These are phyloP conservation scores for Oedothorax gibbosus DNA, from an alignment of 1,140 invertebrate species.

Conservation along the genomic window DNA sequence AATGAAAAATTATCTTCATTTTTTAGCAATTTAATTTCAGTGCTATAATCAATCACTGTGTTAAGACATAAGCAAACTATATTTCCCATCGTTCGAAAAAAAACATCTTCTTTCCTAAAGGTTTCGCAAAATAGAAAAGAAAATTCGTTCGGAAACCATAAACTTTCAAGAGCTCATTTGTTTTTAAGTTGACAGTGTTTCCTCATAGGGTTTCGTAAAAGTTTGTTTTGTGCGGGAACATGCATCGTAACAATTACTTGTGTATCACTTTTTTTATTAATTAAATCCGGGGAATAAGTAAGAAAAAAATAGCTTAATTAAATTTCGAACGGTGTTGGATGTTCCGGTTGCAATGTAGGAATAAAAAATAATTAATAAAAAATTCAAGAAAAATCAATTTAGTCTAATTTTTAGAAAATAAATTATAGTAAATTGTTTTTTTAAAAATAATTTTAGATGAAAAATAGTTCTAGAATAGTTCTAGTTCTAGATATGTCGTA, in stretches of 20 bases:
- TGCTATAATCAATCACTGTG: slow-evolving; percentile 34
- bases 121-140: background rate
- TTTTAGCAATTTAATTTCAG: slow-evolving; percentile 49
- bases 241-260: slow-evolving; percentile 23
- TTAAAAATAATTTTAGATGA: too few species aligned
- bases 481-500: too few species aligned
- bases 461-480: too few species aligned
- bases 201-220: background rate
- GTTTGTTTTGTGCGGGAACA: background rate
- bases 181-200: slow-evolving; percentile 26
- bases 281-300: too few species aligned
- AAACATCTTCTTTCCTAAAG: background rate
- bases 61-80: slow-evolving; percentile 8
- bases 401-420: too few species aligned
- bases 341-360: too few species aligned
- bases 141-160: slow-evolving; percentile 29
- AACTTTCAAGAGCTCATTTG: slow-evolving; percentile 42
- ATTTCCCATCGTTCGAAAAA: slow-evolving; percentile 1
- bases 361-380: too few species aligned
- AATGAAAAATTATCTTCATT: slow-evolving; percentile 47
- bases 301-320: too few species aligned
- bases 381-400: too few species aligned
- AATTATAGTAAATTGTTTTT: too few species aligned
- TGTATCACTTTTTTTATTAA: too few species aligned
- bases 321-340: too few species aligned